Evolutionary conservation across 2,113 vertebrate genomes (phyloP).

Genomic region (Spea bombifrons): DNA sequence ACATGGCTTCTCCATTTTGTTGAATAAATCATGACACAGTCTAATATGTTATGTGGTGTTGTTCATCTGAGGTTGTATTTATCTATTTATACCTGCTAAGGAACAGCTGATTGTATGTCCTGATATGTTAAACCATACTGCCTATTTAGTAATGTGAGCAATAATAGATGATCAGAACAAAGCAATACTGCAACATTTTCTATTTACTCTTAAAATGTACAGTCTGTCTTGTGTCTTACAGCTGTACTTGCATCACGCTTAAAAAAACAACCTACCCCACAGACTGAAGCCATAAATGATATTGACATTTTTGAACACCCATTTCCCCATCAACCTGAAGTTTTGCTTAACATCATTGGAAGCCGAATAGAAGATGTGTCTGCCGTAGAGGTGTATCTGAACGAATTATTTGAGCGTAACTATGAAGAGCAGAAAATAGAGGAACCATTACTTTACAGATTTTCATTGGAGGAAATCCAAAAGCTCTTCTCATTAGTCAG

Average conservation of each 20-base stretch:
- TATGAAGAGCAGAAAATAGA: conserved; percentile 14
- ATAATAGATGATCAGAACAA: too few relatives aligned
- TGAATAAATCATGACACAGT: too few relatives aligned
- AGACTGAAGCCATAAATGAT: neutral
- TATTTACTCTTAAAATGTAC: too few relatives aligned
- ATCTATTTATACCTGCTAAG: too few relatives aligned
- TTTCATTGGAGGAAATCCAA: conserved; percentile 15
- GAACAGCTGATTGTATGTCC: neutral
- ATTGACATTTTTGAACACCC: neutral
- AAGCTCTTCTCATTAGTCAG: conserved; percentile 2
- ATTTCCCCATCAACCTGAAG: neutral
- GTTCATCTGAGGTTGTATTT: too few relatives aligned
- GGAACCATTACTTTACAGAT: neutral
- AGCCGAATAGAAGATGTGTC: neutral
- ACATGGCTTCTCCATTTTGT: too few relatives aligned
- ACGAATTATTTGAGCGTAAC: neutral
- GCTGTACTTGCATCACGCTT: conserved; percentile 1
- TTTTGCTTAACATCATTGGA: neutral
- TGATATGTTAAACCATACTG: too few relatives aligned
- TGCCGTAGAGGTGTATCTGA: neutral
- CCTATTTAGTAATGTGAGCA: too few relatives aligned
- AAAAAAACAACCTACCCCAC: neutral
- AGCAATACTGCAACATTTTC: too few relatives aligned
- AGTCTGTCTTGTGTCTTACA: neutral
- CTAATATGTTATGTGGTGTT: too few relatives aligned